A percentile compares a stretch with the other conserved stretches of the same genome.
Evolutionary conservation across 30 jellyfish, hydroid and myxozoan species (phyloP).

Genomic region (Cassiopea xamachana): DNA sequence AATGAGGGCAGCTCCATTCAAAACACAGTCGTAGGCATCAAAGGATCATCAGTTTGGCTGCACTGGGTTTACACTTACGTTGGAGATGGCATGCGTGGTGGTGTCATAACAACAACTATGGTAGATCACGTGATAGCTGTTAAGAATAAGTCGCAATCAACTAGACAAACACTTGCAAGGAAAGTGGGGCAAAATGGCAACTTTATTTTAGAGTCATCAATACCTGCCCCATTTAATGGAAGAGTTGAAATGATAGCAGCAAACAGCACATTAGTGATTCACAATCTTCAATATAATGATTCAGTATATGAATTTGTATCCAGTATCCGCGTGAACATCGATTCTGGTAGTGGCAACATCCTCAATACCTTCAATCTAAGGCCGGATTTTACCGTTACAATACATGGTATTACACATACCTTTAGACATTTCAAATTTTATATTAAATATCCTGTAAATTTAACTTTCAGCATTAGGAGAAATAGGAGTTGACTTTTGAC

Average conservation of each 20-base stretch:
- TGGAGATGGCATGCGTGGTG: neutral
- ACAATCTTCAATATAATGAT: slow-evolving; percentile 32
- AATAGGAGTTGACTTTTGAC: neutral
- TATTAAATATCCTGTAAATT: neutral
- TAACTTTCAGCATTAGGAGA: neutral
- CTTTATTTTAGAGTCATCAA: neutral
- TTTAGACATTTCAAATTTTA: neutral
- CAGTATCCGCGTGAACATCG: neutral
- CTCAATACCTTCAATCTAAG: neutral
- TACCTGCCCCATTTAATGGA: slow-evolving; percentile 47
- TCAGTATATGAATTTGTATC: slow-evolving; percentile 9
- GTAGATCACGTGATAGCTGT: neutral
- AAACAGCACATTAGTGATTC: slow-evolving; percentile 43
- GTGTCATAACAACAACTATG: neutral
- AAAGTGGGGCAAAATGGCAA: slow-evolving; percentile 10
- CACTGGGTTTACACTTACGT: slow-evolving; percentile 40
- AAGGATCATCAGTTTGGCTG: slow-evolving; percentile 44
- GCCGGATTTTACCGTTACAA: slow-evolving; percentile 13
- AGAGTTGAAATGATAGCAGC: slow-evolving; percentile 28
- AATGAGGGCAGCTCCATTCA: slow-evolving; percentile 25
- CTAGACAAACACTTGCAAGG: slow-evolving; percentile 9
- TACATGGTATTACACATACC: neutral
- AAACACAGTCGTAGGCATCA: neutral
- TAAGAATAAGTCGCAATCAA: neutral
- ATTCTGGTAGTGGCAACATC: neutral